Conservation (phyloP, 2,797 vertebrate genomes). For the Oreortyx pictus region DNA sequence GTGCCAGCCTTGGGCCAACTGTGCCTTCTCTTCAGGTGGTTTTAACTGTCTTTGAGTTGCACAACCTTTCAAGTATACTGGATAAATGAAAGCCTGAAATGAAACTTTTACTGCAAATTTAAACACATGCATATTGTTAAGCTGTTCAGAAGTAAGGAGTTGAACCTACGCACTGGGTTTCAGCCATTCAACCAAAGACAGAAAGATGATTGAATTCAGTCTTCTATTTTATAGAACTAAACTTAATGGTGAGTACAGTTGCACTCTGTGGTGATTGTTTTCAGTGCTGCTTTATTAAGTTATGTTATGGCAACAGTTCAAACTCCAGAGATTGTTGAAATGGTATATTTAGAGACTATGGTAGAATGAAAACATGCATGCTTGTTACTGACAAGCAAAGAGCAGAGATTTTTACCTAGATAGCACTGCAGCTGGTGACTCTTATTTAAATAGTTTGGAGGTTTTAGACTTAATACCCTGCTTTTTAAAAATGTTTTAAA, state of each 20-base stretch:
- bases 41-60: constrained; percentile 54
- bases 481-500: constrained; percentile 83
- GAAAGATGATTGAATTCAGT: constrained; percentile 74
- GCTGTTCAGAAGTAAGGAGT: constrained; percentile 52
- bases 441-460: constrained; percentile 79
- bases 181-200: constrained; percentile 64
- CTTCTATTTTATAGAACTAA: constrained; percentile 75
- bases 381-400: not conserved
- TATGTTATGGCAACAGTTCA: constrained; percentile 77
- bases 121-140: constrained; percentile 60
- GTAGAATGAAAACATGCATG: constrained; percentile 34
- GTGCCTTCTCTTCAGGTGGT: constrained; percentile 22
- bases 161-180: constrained; percentile 58
- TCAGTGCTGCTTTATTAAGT: constrained; percentile 81
- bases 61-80: constrained; percentile 37
- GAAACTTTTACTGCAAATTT: constrained; percentile 50
- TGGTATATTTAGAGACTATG: constrained; percentile 69
- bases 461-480: constrained; percentile 80
- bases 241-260: constrained; percentile 74
- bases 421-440: constrained; percentile 62
- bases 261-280: constrained; percentile 77
- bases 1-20: constrained; percentile 51
- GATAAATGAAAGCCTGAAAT: constrained; percentile 70
- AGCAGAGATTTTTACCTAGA: constrained; percentile 72
- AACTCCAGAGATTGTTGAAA: constrained; percentile 72